A percentile compares a stretch with the other conserved stretches of the same genome.
Evolutionary conservation across 2,888 invertebrate genomes (phyloP).

Genomic region (Ischnus inquisitorius): DNA sequence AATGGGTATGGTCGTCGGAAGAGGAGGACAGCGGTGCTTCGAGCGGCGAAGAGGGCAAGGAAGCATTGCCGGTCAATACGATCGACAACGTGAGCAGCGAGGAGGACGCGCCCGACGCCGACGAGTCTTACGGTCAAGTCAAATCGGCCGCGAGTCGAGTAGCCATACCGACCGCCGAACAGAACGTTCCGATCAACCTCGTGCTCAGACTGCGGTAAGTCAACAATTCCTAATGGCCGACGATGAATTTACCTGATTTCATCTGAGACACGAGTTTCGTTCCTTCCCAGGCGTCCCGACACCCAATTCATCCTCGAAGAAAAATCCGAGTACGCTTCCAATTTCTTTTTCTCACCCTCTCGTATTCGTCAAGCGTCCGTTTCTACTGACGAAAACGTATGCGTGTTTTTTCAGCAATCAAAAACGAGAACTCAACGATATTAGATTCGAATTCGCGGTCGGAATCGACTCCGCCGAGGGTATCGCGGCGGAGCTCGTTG

Average conservation of each 20-base stretch:
- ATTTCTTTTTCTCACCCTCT: conserved; percentile 25
- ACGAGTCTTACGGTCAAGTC: conserved; percentile 82
- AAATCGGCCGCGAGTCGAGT: conserved; percentile 79
- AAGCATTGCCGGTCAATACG: conserved; percentile 85
- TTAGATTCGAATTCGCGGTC: conserved; percentile 97
- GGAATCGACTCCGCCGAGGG: conserved; percentile 97
- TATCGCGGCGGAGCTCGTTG: conserved; percentile 97
- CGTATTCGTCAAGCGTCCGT: background rate
- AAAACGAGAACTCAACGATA: conserved; percentile 97
- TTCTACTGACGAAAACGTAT: conserved; percentile 11
- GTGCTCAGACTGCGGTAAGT: conserved; percentile 94
- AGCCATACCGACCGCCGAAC: conserved; percentile 78
- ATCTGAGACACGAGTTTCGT: conserved; percentile 17
- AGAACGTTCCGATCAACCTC: conserved; percentile 90
- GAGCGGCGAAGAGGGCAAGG: conserved; percentile 86
- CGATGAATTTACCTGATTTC: background rate
- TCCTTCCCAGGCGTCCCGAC: conserved; percentile 77
- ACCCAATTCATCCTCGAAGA: conserved; percentile 77
- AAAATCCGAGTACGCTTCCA: conserved; percentile 74
- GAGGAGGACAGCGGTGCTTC: conserved; percentile 92
- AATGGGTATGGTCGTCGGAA: conserved; percentile 99
- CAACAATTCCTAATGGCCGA: background rate
- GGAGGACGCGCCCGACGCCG: conserved; percentile 83
- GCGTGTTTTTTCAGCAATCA: conserved; percentile 90
- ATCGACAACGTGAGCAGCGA: conserved; percentile 85